Evolutionary conservation across 2,797 vertebrate genomes (phyloP).

Genomic region (Sebastes reedi): DNA sequence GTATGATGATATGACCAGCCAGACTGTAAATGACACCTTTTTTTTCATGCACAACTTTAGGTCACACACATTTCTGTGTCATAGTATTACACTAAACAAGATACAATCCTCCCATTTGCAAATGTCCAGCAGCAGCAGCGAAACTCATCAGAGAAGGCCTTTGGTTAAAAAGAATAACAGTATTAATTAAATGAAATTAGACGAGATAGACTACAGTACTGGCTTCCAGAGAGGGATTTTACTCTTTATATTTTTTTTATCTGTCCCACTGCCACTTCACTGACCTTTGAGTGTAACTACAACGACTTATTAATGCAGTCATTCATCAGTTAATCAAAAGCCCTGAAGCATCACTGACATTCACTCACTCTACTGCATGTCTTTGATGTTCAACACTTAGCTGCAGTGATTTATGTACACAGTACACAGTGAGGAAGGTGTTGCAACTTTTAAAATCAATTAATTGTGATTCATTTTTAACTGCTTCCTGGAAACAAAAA

Average conservation of each 20-base stretch:
- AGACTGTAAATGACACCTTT: not conserved
- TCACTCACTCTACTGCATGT: not conserved
- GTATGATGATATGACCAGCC: not conserved
- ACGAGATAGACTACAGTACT: not conserved
- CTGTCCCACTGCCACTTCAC: not conserved
- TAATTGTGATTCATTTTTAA: not conserved
- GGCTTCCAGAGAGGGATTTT: not conserved
- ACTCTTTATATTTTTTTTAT: not conserved
- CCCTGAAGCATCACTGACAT: constrained; percentile 38
- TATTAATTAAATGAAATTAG: constrained; percentile 26
- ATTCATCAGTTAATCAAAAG: constrained; percentile 36
- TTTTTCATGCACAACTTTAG: not conserved
- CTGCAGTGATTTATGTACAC: constrained; percentile 18
- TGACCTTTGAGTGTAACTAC: not conserved
- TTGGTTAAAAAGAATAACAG: not conserved
- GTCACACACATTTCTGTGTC: not conserved
- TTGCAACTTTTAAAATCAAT: not conserved
- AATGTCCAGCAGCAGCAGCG: constrained; percentile 10
- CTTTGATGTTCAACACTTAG: constrained; percentile 29
- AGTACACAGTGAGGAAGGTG: not conserved
- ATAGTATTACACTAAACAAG: not conserved
- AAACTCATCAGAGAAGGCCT: constrained; percentile 1
- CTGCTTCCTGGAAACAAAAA: not conserved
- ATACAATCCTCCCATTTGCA: constrained; percentile 4
- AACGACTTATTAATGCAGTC: constrained; percentile 9